Conservation (phyloP, 2,113 vertebrate genomes). For the Strigops habroptila region DNA sequence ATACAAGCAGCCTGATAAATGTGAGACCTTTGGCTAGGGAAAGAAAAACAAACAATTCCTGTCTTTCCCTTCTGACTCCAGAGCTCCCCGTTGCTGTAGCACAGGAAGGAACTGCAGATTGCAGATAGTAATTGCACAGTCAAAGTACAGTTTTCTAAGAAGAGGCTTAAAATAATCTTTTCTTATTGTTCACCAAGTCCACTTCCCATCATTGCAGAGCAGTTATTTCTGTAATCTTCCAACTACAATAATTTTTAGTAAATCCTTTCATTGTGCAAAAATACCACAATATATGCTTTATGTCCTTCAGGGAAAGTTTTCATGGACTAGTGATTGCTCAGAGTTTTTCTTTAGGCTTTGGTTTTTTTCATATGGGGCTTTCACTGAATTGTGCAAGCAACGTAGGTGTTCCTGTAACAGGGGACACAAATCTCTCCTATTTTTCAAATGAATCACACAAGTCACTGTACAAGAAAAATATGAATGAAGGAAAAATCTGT, state of each 20-base stretch:
- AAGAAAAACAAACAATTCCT: constrained; percentile 6
- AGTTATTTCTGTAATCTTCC: not conserved
- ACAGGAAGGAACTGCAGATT: not conserved
- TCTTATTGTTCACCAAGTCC: not conserved
- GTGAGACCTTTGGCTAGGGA: not conserved
- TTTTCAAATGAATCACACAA: not conserved
- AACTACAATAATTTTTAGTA: not conserved
- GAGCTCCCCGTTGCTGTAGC: not conserved
- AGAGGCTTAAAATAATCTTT: not conserved
- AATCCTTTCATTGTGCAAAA: not conserved
- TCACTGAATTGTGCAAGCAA: not conserved
- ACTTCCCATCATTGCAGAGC: not conserved
- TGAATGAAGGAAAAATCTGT: not conserved
- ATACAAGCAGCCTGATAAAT: not conserved
- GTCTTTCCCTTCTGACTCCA: not conserved
- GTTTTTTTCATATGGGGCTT: not conserved
- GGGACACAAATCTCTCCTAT: not conserved
- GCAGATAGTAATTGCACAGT: not conserved
- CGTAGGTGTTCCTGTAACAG: not conserved
- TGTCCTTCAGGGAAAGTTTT: not conserved
- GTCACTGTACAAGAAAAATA: not conserved
- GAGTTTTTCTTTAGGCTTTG: not conserved
- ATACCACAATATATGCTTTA: not conserved
- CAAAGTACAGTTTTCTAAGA: not conserved
- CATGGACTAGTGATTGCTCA: not conserved